Conservation (phyloP, 2,888 invertebrate genomes). For the Nysson spinosus region DNA sequence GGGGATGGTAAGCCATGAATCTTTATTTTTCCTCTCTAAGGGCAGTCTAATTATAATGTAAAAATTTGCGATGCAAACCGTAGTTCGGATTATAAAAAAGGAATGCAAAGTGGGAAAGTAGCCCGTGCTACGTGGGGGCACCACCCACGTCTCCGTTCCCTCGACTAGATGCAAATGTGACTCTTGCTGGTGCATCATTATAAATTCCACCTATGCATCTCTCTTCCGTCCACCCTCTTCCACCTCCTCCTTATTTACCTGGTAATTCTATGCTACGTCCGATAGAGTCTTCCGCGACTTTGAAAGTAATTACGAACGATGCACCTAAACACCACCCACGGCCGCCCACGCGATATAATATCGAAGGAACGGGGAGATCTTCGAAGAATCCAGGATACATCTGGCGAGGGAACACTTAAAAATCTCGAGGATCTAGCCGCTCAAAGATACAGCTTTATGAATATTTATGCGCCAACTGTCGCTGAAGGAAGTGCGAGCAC, state of each 20-base stretch:
- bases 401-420: not conserved
- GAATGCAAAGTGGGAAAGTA: conserved; percentile 34
- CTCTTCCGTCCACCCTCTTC: conserved; percentile 8
- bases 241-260: conserved; percentile 24
- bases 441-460: no score
- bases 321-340: conserved; percentile 70
- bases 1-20: conserved; percentile 7
- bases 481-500: no score
- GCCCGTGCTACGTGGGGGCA: conserved; percentile 47
- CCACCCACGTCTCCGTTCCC: conserved; percentile 13
- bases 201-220: conserved; percentile 58
- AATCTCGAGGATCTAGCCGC: no score
- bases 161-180: conserved; percentile 49
- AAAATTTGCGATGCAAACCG: conserved; percentile 30
- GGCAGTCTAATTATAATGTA: conserved; percentile 40
- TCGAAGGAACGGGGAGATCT: no score
- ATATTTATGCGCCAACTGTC: no score
- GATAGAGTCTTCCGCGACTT: conserved; percentile 68
- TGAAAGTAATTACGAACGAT: conserved; percentile 68
- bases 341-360: no score
- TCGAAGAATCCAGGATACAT: not conserved
- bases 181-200: conserved; percentile 40
- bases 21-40: conserved; percentile 1
- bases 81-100: conserved; percentile 25
- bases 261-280: conserved; percentile 65